Conservation (phyloP, 2,888 invertebrate species). For the Tetheella fluctuosa region DNA sequence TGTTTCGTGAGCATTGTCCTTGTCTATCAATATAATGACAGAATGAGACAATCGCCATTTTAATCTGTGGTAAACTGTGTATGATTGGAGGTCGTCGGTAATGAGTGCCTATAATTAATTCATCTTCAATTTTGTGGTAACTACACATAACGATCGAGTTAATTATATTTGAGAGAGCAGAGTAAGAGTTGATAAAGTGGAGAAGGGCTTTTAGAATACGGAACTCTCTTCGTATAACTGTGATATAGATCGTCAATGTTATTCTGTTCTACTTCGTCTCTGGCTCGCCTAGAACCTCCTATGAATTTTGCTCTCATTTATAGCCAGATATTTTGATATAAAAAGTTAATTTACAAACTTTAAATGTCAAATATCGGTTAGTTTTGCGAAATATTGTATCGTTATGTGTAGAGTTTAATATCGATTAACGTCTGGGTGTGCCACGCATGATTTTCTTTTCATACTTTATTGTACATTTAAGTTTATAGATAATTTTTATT, state of each 20-base stretch:
- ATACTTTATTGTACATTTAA: conserved; percentile 66
- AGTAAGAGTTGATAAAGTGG: neutral
- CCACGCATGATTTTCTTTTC: conserved; percentile 51
- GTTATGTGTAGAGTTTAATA: conserved; percentile 14
- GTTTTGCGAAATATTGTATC: neutral
- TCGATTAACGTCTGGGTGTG: conserved; percentile 35
- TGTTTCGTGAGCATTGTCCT: neutral
- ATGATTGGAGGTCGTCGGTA: neutral
- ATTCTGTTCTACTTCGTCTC: neutral
- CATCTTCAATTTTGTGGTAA: conserved; percentile 4
- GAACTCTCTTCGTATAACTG: neutral
- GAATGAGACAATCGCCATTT: conserved; percentile 7
- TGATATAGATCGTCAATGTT: neutral
- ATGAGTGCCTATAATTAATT: conserved; percentile 10
- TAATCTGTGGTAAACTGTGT: conserved; percentile 8
- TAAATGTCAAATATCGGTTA: neutral
- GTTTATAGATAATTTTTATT: conserved; percentile 77
- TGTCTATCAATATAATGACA: conserved; percentile 8
- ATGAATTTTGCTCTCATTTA: neutral
- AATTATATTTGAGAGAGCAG: neutral
- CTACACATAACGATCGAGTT: conserved; percentile 6
- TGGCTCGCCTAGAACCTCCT: too few species aligned
- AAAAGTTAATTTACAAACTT: neutral
- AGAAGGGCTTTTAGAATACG: too few species aligned
- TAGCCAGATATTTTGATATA: neutral